A percentile compares a stretch with the other conserved stretches of the same genome.
These are phyloP conservation scores for Harpalus rufipes DNA, from an alignment of 2,888 invertebrate genomes.

Conservation along the genomic window DNA sequence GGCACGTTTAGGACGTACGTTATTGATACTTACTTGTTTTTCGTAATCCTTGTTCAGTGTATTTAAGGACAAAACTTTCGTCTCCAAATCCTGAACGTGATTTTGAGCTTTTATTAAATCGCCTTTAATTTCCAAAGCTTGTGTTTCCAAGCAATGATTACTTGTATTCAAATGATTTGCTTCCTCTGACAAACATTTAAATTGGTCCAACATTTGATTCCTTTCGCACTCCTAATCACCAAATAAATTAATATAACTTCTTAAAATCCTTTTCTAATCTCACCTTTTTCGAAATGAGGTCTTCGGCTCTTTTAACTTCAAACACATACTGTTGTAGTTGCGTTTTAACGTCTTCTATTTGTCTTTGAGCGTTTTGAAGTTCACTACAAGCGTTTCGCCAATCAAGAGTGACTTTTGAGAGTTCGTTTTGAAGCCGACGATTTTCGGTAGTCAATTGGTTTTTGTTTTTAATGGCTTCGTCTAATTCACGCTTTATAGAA, in stretches of 20 bases:
- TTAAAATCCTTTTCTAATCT: not conserved
- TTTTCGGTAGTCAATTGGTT: constrained; percentile 83
- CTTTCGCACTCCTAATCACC: constrained; percentile 85
- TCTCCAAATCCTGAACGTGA: constrained; percentile 83
- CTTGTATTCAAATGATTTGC: constrained; percentile 88
- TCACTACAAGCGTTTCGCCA: constrained; percentile 83
- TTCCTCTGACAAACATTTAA: constrained; percentile 87
- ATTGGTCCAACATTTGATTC: constrained; percentile 89
- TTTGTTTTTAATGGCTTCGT: constrained; percentile 79
- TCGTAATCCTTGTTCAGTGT: constrained; percentile 80
- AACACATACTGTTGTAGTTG: constrained; percentile 90
- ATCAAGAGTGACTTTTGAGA: constrained; percentile 83
- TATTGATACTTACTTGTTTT: constrained; percentile 77
- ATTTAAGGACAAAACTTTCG: constrained; percentile 80
- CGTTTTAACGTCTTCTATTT: constrained; percentile 86
- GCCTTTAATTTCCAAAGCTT: constrained; percentile 85
- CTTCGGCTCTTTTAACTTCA: constrained; percentile 89
- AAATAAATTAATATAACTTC: not conserved
- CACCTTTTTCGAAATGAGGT: constrained; percentile 85
- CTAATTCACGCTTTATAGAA: constrained; percentile 81
- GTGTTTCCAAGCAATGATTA: constrained; percentile 88
- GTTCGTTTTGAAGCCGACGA: constrained; percentile 85
- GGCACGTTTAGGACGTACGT: no score
- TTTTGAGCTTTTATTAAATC: constrained; percentile 79
- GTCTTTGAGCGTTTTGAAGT: constrained; percentile 84